A percentile compares a stretch with the other conserved stretches of the same genome.
phyloP scores from a whole-genome alignment of 2,113 vertebrate genomes.

The Nothoprocta perdicaria region DNA sequence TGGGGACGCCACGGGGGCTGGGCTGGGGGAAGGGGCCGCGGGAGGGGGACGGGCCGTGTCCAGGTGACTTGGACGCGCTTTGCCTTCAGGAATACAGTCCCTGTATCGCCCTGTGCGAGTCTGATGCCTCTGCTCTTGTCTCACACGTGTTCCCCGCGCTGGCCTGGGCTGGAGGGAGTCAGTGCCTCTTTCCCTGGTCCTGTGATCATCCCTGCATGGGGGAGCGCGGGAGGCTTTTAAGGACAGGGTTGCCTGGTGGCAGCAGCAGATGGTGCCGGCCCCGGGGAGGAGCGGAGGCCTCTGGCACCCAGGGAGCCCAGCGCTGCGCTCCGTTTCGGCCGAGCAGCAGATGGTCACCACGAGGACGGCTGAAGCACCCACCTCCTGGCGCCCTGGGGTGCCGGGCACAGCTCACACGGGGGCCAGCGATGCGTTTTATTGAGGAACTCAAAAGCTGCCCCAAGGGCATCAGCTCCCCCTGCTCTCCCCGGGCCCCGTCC shows the following conservation, averaged over 20 bases:
- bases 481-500: neutral
- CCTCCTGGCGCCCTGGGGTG: rapidly evolving
- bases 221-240: neutral
- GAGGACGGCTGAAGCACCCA: neutral
- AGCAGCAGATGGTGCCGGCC: neutral
- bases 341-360: neutral
- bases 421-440: slow-evolving; percentile 36
- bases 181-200: neutral
- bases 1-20: neutral
- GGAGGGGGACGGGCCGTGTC: neutral
- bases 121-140: neutral
- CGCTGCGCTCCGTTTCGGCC: neutral
- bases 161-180: neutral
- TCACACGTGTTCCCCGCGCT: neutral
- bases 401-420: neutral
- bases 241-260: rapidly evolving
- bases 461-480: neutral
- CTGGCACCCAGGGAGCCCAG: neutral
- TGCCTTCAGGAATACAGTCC: slow-evolving; percentile 9
- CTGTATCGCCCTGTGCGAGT: neutral
- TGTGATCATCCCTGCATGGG: neutral
- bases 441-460: neutral
- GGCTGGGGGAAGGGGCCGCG: neutral
- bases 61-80: rapidly evolving
- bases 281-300: neutral